Base-by-base conservation (phyloP, 2,113 vertebrate species). In the Smithornis capensis region DNA sequence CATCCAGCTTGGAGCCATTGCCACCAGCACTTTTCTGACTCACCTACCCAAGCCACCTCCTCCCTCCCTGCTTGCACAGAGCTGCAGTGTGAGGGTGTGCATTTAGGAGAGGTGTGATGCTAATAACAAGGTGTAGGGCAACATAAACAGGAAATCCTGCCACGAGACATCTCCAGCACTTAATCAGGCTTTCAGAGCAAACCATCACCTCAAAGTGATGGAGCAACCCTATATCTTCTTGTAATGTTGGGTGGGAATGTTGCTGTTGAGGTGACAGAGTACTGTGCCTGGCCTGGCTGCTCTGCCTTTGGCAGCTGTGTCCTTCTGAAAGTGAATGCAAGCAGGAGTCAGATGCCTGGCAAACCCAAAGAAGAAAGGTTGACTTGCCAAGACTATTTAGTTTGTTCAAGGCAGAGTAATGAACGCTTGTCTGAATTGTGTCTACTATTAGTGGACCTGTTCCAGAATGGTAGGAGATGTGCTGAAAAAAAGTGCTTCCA, bases 111-210 rank as follows among this genome's bases (percentile, higher is more conserved):
- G 74, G 52, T 83, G 82, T 88, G 76, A 92, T 88, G 56, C 6
- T 92, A 88, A 92, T 92, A 80, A 92, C 17, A 22, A 93, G 68
- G 60, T 6, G 6, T 19, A 64, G 33, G 22, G 59, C 19, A 70
- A 40, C 11, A 42, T 67, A 95, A 95, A 94, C 94, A 96, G 95
- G 96, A 95, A 93, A 95, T 93, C 92, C 88, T 83, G 77, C 93
- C 93, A 87, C 1, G 6, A 83, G 76, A 49, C 35, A 67, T 81
- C 52, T 84, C 45, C 3, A 11, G 63, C 64, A 65, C n/a, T 52
- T 93, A 40, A 56, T 63, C 55, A 74, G 69, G 40, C 55, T 88
- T 87, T 81, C 83, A 56, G 63, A 67, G 56, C 14, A 40, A 87
- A 55, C 47, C 63, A 19, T 78, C 50, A 65, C n/a, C 45, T 45